These are phyloP conservation scores for Antheraea assamensis DNA, from an alignment of 2,888 invertebrate species.

Conservation along the genomic window DNA sequence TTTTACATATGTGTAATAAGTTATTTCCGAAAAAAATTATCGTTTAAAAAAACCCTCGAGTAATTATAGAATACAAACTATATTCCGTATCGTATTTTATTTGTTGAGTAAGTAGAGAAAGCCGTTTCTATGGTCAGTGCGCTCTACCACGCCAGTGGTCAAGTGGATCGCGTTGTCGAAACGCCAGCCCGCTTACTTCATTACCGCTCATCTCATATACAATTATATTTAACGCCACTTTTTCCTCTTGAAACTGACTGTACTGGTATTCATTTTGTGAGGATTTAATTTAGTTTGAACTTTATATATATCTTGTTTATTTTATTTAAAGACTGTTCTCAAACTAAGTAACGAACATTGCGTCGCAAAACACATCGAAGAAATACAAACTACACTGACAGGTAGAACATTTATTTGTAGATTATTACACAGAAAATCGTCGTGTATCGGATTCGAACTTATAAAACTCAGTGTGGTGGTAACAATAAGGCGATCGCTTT, in stretches of 20 bases:
- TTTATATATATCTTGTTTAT: no score
- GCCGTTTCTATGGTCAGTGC: slow-evolving; percentile 19
- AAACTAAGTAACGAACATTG: no score
- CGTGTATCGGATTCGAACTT: no score
- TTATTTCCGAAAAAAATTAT: no score
- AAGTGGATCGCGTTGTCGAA: slow-evolving; percentile 51
- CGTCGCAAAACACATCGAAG: no score
- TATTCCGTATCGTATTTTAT: not conserved
- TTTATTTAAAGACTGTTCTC: no score
- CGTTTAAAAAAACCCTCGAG: not conserved
- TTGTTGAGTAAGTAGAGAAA: slow-evolving; percentile 11
- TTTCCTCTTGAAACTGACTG: not conserved
- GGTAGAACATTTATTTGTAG: no score
- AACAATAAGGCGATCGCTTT: no score
- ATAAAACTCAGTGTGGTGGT: no score
- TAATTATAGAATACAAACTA: not conserved
- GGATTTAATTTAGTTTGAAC: not conserved
- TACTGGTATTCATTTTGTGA: not conserved
- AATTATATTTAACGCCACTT: not conserved
- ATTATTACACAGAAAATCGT: no score
- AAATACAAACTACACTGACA: no score
- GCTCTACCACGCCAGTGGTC: slow-evolving; percentile 59
- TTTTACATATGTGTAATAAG: no score
- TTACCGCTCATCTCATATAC: not conserved
- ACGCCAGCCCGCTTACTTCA: not conserved